These are phyloP conservation scores for Spilogale gracilis DNA, from an alignment of 2,113 vertebrate genomes.

Conservation along the genomic window DNA sequence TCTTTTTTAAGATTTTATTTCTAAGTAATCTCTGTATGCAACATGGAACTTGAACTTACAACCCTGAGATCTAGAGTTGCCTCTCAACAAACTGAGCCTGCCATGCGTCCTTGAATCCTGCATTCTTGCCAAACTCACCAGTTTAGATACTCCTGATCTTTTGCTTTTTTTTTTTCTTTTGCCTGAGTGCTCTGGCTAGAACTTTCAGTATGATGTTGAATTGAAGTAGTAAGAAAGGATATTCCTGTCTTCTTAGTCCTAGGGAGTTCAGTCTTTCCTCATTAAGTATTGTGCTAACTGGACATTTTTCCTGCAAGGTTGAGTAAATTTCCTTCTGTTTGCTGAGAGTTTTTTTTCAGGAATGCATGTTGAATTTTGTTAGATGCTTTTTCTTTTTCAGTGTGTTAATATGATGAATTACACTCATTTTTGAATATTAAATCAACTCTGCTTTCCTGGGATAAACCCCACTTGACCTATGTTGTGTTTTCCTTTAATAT, in stretches of 20 bases:
- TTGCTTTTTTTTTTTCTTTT: neutral
- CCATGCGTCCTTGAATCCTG: neutral
- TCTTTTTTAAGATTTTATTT: neutral
- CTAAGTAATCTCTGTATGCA: neutral
- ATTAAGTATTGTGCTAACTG: neutral
- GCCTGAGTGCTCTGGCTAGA: neutral
- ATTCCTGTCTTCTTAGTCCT: neutral
- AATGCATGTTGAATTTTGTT: neutral
- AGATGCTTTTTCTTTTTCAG: neutral
- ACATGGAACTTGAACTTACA: neutral
- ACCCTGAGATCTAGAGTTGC: neutral
- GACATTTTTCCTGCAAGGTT: neutral
- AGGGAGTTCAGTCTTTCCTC: neutral
- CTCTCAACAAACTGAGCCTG: neutral
- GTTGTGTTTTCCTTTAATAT: neutral
- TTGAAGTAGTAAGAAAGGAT: neutral
- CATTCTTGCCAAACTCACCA: neutral
- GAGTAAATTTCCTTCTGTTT: neutral
- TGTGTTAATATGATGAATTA: neutral
- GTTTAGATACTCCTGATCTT: neutral
- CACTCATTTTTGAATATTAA: neutral
- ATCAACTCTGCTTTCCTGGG: neutral
- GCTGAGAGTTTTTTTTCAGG: neutral
- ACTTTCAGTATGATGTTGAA: neutral
- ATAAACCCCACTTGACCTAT: neutral